Conservation (phyloP, 1,140 invertebrate species). For the Drosophila pruinosa region DNA sequence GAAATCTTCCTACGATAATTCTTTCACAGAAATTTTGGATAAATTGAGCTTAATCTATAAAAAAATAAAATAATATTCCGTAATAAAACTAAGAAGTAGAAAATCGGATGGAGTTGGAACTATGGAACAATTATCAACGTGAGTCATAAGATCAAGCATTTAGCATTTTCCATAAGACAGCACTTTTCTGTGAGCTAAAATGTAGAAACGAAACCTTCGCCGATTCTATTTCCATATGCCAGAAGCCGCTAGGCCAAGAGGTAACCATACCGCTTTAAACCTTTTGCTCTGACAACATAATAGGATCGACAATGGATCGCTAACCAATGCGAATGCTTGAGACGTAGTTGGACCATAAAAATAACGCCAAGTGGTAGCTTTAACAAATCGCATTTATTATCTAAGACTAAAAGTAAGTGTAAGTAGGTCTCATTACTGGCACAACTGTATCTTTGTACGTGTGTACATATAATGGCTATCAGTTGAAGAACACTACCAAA, state of each 20-base stretch:
- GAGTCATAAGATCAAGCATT: too few species aligned
- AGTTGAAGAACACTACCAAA: too few species aligned
- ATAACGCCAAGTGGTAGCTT: constrained; percentile 24
- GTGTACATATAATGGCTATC: too few species aligned
- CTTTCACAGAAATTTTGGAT: too few species aligned
- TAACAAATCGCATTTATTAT: constrained; percentile 38
- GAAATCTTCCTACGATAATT: too few species aligned
- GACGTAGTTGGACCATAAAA: constrained; percentile 18
- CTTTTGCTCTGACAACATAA: constrained; percentile 19
- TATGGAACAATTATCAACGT: too few species aligned
- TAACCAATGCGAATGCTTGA: constrained; percentile 5
- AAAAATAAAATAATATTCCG: too few species aligned
- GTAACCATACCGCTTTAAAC: constrained; percentile 27
- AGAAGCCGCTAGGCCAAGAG: constrained; percentile 19
- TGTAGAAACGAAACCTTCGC: constrained; percentile 13
- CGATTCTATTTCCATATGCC: constrained; percentile 13
- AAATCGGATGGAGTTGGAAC: too few species aligned
- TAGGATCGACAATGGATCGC: neutral
- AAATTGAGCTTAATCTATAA: too few species aligned
- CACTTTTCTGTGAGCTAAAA: neutral
- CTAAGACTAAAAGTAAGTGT: constrained; percentile 33
- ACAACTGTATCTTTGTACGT: too few species aligned
- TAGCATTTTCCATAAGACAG: neutral
- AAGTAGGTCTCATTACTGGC: too few species aligned
- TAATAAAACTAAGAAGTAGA: too few species aligned